These are phyloP conservation scores for Anticlea derivata DNA, from an alignment of 2,888 invertebrate genomes.

Conservation along the genomic window DNA sequence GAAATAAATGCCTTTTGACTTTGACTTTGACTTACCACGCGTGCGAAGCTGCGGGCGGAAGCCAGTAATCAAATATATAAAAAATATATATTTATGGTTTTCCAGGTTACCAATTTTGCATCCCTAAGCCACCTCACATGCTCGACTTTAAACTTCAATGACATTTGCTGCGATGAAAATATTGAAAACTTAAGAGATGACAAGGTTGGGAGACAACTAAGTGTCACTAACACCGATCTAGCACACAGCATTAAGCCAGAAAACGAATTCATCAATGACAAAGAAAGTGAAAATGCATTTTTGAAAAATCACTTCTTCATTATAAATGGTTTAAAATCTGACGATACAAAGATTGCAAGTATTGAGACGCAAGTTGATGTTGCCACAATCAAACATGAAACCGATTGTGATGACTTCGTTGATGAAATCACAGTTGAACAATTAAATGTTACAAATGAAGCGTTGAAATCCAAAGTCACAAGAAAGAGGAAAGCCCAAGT, in stretches of 20 bases:
- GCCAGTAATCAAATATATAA: no score
- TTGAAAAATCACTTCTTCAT: neutral
- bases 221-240: neutral
- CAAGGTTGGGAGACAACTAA: neutral
- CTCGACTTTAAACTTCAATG: neutral
- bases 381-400: conserved; percentile 7
- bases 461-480: neutral
- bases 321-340: neutral
- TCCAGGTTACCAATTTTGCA: conserved; percentile 1
- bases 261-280: neutral
- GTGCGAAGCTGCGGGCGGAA: neutral
- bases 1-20: no score
- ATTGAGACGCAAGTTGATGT: neutral
- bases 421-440: conserved; percentile 4
- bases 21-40: no score
- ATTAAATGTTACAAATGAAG: neutral
- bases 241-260: conserved; percentile 10
- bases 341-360: neutral
- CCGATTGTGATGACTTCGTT: conserved; percentile 3
- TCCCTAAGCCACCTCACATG: conserved; percentile 1
- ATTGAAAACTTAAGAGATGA: neutral
- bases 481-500: neutral
- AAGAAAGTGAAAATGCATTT: neutral
- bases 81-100: neutral
- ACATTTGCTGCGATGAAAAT: conserved; percentile 18